phyloP scores from a whole-genome alignment of 2,888 invertebrate species.

The Torymus aiolomorphi region DNA sequence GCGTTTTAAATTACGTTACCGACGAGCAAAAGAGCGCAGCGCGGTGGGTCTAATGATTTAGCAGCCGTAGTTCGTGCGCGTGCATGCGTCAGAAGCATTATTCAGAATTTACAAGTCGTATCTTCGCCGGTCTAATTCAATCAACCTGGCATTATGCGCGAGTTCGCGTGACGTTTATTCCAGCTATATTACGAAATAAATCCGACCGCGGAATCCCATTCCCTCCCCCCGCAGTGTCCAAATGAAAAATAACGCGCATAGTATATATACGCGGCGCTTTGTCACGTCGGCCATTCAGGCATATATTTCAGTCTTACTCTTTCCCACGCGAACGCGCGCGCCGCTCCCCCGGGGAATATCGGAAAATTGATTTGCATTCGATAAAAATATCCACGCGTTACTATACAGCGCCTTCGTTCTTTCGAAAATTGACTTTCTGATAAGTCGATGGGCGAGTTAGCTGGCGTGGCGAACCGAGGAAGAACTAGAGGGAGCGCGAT shows the following conservation, averaged over 20 bases:
- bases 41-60: too few relatives aligned
- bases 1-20: too few relatives aligned
- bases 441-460: background rate
- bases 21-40: too few relatives aligned
- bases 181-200: too few relatives aligned
- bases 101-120: too few relatives aligned
- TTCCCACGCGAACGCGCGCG: background rate
- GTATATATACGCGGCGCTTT: background rate
- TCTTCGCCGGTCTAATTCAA: too few relatives aligned
- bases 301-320: slow-evolving; percentile 4
- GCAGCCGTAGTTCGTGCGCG: too few relatives aligned
- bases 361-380: slow-evolving; percentile 48
- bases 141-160: too few relatives aligned
- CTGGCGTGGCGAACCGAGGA: background rate
- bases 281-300: slow-evolving; percentile 8
- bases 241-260: background rate
- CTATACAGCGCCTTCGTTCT: slow-evolving; percentile 38
- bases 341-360: slow-evolving; percentile 12
- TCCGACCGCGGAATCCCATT: too few relatives aligned
- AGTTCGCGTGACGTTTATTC: slow-evolving; percentile 8
- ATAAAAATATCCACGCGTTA: slow-evolving; percentile 43
- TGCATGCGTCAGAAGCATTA: too few relatives aligned
- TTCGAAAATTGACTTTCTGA: slow-evolving; percentile 39
- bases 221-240: too few relatives aligned
- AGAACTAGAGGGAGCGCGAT: slow-evolving; percentile 20